phyloP scores from a whole-genome alignment of 2,888 invertebrate genomes.

The Drosophila peninsularis region DNA sequence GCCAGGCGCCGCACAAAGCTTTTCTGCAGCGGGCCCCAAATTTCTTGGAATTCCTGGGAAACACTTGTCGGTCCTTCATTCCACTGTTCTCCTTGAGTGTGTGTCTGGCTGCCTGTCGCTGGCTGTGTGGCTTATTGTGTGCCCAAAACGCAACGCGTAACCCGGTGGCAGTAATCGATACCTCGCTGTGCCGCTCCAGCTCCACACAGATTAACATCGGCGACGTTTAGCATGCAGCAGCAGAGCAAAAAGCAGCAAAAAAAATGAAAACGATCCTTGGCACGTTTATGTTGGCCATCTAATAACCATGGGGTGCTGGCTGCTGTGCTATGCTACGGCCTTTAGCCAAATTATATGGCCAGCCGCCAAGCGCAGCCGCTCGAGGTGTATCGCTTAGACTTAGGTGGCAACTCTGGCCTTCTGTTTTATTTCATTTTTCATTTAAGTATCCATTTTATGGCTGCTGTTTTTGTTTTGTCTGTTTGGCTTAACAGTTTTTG shows the following conservation, averaged over 20 bases:
- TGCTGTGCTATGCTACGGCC: conserved; percentile 48
- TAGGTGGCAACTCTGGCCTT: conserved; percentile 36
- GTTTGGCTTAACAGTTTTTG: conserved; percentile 13
- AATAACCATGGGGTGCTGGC: conserved; percentile 75
- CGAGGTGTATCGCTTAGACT: conserved; percentile 30
- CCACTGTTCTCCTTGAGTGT: conserved; percentile 15
- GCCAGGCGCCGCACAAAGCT: conserved; percentile 76
- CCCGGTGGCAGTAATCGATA: conserved; percentile 78
- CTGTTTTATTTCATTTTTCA: conserved; percentile 9
- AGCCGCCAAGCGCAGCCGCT: conserved; percentile 26
- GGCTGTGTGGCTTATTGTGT: conserved; percentile 53
- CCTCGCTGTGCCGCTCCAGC: conserved; percentile 60
- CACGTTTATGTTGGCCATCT: conserved; percentile 68
- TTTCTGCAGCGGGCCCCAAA: conserved; percentile 49
- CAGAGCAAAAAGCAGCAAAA: conserved; percentile 11
- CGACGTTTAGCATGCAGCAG: conserved; percentile 64
- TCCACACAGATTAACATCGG: conserved; percentile 69
- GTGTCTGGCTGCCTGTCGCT: not conserved
- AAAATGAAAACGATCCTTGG: conserved; percentile 47
- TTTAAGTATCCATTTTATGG: conserved; percentile 26
- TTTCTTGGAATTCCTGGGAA: conserved; percentile 72
- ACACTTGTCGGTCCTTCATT: conserved; percentile 61
- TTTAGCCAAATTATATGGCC: conserved; percentile 76
- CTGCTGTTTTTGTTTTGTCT: not conserved
- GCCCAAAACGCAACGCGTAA: conserved; percentile 58